Conservation (phyloP, 2,888 invertebrate genomes). For the Hirtodrosophila cameraria region DNA sequence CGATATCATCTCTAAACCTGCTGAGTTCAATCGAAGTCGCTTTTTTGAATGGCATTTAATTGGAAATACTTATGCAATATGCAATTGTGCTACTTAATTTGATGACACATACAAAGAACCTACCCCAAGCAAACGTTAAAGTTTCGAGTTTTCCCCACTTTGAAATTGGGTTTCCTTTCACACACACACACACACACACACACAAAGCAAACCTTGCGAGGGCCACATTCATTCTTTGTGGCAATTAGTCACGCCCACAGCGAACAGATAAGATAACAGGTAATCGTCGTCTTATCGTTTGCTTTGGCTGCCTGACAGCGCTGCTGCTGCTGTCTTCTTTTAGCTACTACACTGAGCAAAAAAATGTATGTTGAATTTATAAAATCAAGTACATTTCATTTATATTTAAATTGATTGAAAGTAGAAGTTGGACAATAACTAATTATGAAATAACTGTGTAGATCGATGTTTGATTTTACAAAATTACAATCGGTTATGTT, state of each 20-base stretch:
- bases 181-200: background rate
- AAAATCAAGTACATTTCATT: too few relatives aligned
- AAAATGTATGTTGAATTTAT: too few relatives aligned
- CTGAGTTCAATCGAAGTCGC: background rate
- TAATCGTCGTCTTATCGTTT: slow-evolving; percentile 70
- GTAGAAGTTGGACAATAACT: too few relatives aligned
- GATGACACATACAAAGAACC: too few relatives aligned
- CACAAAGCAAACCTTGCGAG: background rate
- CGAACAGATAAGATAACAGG: slow-evolving; percentile 65
- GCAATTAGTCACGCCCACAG: slow-evolving; percentile 70
- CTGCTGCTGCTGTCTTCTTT: too few relatives aligned
- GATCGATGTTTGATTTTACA: too few relatives aligned
- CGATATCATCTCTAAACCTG: too few relatives aligned
- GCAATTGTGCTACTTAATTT: slow-evolving; percentile 22
- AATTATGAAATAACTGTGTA: too few relatives aligned
- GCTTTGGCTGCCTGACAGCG: slow-evolving; percentile 48
- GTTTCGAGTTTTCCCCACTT: slow-evolving; percentile 32
- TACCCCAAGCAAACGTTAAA: slow-evolving; percentile 53
- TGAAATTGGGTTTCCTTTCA: slow-evolving; percentile 33
- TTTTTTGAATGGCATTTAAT: background rate
- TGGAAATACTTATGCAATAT: slow-evolving; percentile 21
- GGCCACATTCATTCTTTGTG: slow-evolving; percentile 42
- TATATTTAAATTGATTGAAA: too few relatives aligned
- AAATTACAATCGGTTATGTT: too few relatives aligned
- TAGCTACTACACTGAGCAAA: too few relatives aligned